Percentiles rank a stretch among this genome's conserved stretches.
Evolutionary conservation across 1,140 invertebrate species (phyloP).

Genomic region (Ceratina calcarata): DNA sequence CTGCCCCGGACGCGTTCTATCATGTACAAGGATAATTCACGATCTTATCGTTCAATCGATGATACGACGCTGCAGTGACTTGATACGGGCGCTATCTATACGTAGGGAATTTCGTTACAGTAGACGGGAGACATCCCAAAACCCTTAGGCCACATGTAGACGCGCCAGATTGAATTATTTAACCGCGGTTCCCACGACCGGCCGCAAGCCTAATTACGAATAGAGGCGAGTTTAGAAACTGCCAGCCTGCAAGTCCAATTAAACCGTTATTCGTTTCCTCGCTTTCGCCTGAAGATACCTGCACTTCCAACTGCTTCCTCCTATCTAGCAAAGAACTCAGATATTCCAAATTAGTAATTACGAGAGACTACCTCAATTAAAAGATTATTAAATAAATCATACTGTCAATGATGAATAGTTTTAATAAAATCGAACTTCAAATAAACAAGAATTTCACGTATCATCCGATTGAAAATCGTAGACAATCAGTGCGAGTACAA

Average conservation of each 20-base stretch:
- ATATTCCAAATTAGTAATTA: too few species aligned
- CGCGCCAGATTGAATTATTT: constrained; percentile 56
- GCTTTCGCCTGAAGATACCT: constrained; percentile 1
- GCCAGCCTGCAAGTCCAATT: constrained; percentile 48
- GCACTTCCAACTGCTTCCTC: background rate
- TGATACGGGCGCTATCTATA: constrained; percentile 24
- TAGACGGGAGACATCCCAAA: constrained; percentile 13
- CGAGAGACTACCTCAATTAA: too few species aligned
- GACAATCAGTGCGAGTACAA: too few species aligned
- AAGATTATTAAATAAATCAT: background rate
- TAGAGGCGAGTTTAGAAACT: constrained; percentile 51
- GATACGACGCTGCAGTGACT: background rate
- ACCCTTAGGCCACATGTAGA: constrained; percentile 33
- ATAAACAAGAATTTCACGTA: too few species aligned
- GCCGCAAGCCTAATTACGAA: constrained; percentile 61
- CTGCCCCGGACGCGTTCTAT: background rate
- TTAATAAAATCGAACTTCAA: too few species aligned
- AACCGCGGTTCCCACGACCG: constrained; percentile 45
- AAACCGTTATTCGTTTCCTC: constrained; percentile 53
- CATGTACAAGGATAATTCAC: background rate
- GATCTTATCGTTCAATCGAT: constrained; percentile 3
- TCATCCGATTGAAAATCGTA: too few species aligned
- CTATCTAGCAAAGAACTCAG: background rate
- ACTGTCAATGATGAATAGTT: background rate
- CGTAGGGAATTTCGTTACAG: constrained; percentile 47